These are phyloP conservation scores for Aramus guarauna DNA, from an alignment of 2,113 vertebrate genomes.

Conservation along the genomic window DNA sequence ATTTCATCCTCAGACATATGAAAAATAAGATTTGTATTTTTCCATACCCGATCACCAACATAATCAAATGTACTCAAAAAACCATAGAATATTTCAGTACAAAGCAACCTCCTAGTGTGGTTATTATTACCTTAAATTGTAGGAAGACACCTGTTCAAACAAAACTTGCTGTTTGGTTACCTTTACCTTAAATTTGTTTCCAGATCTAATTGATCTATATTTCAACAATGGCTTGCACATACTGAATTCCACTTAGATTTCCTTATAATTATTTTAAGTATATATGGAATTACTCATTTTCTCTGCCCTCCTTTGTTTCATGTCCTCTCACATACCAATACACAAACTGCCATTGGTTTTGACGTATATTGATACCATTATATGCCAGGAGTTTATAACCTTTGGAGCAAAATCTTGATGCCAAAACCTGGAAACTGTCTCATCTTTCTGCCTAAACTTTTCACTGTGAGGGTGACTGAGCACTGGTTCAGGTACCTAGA, in stretches of 20 bases:
- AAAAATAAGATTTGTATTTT: not conserved
- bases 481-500: not conserved
- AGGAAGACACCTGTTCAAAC: not conserved
- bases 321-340: not conserved
- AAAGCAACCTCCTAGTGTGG: not conserved
- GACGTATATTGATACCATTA: rapidly evolving
- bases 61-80: not conserved
- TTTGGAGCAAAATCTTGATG: not conserved
- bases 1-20: not conserved
- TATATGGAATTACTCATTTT: not conserved
- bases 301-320: not conserved
- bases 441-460: not conserved
- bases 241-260: not conserved
- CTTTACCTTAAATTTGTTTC: not conserved
- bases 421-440: not conserved
- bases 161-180: not conserved
- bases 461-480: not conserved
- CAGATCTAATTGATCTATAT: not conserved
- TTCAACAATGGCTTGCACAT: not conserved
- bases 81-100: not conserved
- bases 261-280: not conserved
- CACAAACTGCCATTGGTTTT: not conserved
- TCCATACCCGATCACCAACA: not conserved
- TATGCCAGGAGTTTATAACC: not conserved
- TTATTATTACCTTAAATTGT: not conserved